Conservation (phyloP, 1,140 invertebrate species). For the Drosophila lini region DNA sequence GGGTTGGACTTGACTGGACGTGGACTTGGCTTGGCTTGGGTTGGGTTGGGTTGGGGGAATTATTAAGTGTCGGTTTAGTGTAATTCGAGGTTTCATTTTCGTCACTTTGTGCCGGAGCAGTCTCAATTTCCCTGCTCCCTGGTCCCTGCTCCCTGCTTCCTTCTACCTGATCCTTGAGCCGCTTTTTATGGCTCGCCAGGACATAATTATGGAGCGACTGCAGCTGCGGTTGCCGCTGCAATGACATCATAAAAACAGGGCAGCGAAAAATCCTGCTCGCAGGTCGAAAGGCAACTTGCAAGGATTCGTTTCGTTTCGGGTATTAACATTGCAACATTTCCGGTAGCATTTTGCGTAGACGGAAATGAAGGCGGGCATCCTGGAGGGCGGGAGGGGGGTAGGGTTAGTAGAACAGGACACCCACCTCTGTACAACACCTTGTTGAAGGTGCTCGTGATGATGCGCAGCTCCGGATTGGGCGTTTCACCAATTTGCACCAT, state of each 20-base stretch:
- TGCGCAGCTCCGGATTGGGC: conserved; percentile 92
- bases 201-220: conserved; percentile 69
- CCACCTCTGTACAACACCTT: conserved; percentile 93
- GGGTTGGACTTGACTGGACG: neutral
- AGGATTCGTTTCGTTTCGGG: conserved; percentile 6
- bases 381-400: neutral
- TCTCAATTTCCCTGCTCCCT: conserved; percentile 55
- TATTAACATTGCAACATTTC: conserved; percentile 65
- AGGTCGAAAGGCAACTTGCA: conserved; percentile 24
- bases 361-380: conserved; percentile 59
- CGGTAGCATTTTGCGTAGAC: conserved; percentile 73
- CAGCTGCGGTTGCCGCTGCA: conserved; percentile 42
- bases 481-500: conserved; percentile 96
- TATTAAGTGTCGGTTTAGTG: conserved; percentile 83
- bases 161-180: conserved; percentile 37
- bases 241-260: conserved; percentile 78
- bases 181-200: conserved; percentile 63
- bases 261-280: neutral
- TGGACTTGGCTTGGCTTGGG: neutral
- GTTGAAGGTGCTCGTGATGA: conserved; percentile 94
- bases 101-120: conserved; percentile 70
- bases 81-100: conserved; percentile 83
- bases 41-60: conserved; percentile 43
- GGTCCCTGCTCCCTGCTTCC: conserved; percentile 3
- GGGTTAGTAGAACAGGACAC: conserved; percentile 59